Evolutionary conservation across 2,797 vertebrate genomes (phyloP), one percentile per base, ranked within the genome.

Genomic region (Clamator glandarius): DNA sequence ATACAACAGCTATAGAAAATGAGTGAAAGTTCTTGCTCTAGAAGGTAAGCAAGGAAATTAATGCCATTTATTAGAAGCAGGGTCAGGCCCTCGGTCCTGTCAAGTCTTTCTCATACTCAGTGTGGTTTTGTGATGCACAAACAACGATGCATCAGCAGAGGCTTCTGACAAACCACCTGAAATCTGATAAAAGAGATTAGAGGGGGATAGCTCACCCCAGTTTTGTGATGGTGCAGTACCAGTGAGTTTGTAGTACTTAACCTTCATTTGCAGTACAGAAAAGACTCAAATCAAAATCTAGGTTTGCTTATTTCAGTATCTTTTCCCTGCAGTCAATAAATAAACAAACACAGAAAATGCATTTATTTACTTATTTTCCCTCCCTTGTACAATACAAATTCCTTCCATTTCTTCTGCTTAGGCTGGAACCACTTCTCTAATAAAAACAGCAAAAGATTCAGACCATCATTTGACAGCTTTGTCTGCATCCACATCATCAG

Each of bases 321-420:
- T 75, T 79, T 72, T 50, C 66, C 69, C 36, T 41, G 33, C 21
- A 63, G 66, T 16, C 11, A 64, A 28, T 12, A 44, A 69, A 74
- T 5, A 13, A 35, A 59, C 5, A 12, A 67, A 67, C 7, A n/a
- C 19, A 41, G 39, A 26, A 54, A 39, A 28, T 10, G 3, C 3
- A 28, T 44, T 81, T 89, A 31, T 80, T 84, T 81, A 35, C 52
- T 73, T n/a, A n/a, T n/a, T n/a, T 94, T 77, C 73, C 48, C 72
- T 15, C 2, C 7, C 12, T 7, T 35, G 8, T 19, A 54, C 69
- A 21, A 46, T 4, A 28, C 6, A 46, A 57, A 21, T 42, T 67
- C 10, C 31, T 24, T 36, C 42, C 42, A n/a, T 58, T 79, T 73
- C 39, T 67, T 59, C 64, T 63, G 19, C 52, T 57, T 9, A 6